Evolutionary conservation across 2,113 vertebrate genomes (phyloP).

Genomic region (Cinclus cinclus): DNA sequence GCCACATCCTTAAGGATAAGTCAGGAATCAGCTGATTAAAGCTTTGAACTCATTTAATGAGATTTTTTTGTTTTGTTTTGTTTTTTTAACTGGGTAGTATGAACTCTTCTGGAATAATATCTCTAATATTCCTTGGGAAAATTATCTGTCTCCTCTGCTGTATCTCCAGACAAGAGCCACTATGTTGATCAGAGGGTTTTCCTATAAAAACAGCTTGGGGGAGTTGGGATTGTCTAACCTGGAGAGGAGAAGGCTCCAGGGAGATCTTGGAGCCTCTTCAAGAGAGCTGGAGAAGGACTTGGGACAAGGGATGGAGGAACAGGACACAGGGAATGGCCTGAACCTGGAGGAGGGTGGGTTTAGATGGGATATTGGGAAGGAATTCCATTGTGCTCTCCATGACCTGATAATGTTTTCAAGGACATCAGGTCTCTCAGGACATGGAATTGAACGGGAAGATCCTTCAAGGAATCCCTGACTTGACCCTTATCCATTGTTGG

Average conservation of each 20-base stretch:
- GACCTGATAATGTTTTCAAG: not conserved
- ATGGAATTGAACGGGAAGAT: not conserved
- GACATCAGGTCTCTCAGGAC: accelerated
- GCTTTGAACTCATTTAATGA: not conserved
- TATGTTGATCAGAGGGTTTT: accelerated
- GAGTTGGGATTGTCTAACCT: accelerated
- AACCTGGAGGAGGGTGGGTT: accelerated
- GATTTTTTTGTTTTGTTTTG: not conserved
- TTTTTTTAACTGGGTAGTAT: not conserved
- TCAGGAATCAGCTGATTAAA: not conserved
- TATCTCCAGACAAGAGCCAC: not conserved
- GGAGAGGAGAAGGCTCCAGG: not conserved
- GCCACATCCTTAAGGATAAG: not conserved
- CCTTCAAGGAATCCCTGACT: not conserved
- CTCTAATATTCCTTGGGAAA: not conserved
- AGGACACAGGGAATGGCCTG: not conserved
- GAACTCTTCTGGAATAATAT: not conserved
- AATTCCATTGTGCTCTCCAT: not conserved
- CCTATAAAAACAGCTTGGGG: not conserved
- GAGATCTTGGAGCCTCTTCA: accelerated
- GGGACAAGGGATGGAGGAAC: not conserved
- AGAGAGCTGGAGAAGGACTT: not conserved
- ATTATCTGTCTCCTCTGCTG: not conserved
- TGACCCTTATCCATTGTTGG: not conserved
- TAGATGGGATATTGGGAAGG: not conserved